These are phyloP conservation scores for Lasioglossum calceatum DNA, from an alignment of 2,888 invertebrate species.

Conservation along the genomic window DNA sequence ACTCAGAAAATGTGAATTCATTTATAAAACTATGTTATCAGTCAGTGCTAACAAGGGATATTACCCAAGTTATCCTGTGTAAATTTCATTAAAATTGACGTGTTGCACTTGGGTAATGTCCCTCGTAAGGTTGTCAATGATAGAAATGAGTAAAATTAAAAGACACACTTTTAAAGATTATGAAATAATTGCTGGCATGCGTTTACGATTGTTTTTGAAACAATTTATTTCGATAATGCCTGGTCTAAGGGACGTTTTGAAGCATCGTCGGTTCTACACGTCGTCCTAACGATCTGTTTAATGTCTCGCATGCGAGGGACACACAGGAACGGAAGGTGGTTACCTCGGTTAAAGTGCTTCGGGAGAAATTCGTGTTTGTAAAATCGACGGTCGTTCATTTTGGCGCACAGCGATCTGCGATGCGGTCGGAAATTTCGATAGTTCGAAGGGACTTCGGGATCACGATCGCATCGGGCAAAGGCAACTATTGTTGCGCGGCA, in stretches of 20 bases:
- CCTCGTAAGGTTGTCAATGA: too few relatives aligned
- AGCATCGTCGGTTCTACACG: slow-evolving; percentile 6
- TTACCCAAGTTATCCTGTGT: too few relatives aligned
- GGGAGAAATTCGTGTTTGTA: slow-evolving; percentile 40
- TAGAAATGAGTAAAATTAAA: too few relatives aligned
- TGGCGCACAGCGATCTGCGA: background rate
- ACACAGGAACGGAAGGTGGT: background rate
- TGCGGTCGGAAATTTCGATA: slow-evolving; percentile 50
- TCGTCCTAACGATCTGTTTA: slow-evolving; percentile 5
- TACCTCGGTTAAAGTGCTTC: slow-evolving; percentile 22
- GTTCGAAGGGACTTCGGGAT: slow-evolving; percentile 35
- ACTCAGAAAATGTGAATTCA: too few relatives aligned
- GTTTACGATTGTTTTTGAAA: background rate
- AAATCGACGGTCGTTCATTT: slow-evolving; percentile 35
- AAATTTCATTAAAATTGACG: too few relatives aligned
- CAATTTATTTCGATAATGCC: background rate
- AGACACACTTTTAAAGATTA: background rate
- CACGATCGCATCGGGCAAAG: slow-evolving; percentile 27
- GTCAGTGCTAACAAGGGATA: too few relatives aligned
- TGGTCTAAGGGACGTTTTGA: background rate
- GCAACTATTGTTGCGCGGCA: slow-evolving; percentile 35
- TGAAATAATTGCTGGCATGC: background rate
- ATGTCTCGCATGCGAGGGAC: background rate
- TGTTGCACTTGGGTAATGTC: too few relatives aligned
- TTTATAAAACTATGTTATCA: too few relatives aligned